phyloP scores from a whole-genome alignment of 2,113 vertebrate genomes.

The Hippocampus mohnikei region DNA sequence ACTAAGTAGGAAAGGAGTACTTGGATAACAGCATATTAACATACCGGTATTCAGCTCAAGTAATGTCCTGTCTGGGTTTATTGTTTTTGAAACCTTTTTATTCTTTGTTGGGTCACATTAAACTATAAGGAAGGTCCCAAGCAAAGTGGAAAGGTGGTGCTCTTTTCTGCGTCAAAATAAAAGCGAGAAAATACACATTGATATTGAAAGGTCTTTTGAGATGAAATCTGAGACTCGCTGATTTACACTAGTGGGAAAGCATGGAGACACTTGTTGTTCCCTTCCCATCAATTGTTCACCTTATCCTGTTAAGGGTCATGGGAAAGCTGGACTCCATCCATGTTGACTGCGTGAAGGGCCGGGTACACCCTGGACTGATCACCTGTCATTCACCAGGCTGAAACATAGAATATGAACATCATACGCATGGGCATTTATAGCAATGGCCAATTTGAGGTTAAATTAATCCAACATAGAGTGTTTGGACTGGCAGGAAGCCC shows the following conservation, averaged over 20 bases:
- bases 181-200: conserved; percentile 73
- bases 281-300: conserved; percentile 19
- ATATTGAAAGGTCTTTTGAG: conserved; percentile 79
- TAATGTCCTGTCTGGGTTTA: conserved; percentile 75
- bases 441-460: background rate
- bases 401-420: background rate
- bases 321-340: background rate
- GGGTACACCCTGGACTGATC: background rate
- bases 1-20: conserved; percentile 60
- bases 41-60: conserved; percentile 47
- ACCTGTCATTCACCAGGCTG: background rate
- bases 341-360: background rate
- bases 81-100: conserved; percentile 76
- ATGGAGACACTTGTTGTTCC: conserved; percentile 37
- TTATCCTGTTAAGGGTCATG: background rate
- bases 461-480: background rate
- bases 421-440: background rate
- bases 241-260: conserved; percentile 25
- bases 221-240: conserved; percentile 67
- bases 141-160: conserved; percentile 73
- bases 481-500: background rate
- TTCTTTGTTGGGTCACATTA: conserved; percentile 74
- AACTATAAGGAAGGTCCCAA: conserved; percentile 70
- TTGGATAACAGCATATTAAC: conserved; percentile 59
- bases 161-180: conserved; percentile 73